Conservation (phyloP, 2,113 vertebrate species). For the Odontophorus gujanensis region DNA sequence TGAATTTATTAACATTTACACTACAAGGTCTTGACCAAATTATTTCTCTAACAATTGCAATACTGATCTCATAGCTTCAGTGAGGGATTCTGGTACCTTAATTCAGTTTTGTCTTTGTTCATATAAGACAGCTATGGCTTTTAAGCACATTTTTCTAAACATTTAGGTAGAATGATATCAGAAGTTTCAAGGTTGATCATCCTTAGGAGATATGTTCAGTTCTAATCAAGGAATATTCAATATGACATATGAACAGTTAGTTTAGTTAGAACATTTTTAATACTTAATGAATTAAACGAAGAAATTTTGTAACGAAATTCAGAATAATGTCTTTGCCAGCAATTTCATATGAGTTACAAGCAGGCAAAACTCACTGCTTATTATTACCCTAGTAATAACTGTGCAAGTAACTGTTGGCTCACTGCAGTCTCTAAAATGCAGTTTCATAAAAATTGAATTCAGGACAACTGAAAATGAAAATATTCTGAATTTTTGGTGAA, state of each 20-base stretch:
- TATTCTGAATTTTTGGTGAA: background rate
- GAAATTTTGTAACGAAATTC: background rate
- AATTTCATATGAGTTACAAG: background rate
- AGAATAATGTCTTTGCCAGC: background rate
- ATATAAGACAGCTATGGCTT: background rate
- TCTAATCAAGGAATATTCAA: background rate
- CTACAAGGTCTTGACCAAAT: background rate
- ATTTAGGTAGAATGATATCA: background rate
- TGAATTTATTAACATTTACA: background rate
- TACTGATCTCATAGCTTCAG: background rate
- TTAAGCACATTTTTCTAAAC: background rate
- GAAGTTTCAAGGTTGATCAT: background rate
- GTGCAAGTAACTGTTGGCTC: background rate
- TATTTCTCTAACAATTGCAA: background rate
- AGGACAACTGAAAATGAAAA: background rate
- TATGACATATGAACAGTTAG: background rate
- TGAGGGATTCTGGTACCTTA: background rate
- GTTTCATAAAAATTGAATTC: background rate
- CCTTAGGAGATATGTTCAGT: background rate
- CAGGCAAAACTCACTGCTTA: background rate
- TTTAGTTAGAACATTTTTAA: background rate
- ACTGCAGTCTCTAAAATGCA: background rate
- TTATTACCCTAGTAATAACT: background rate
- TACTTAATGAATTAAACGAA: constrained; percentile 14
- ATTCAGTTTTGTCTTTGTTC: background rate